These are phyloP conservation scores for Empidonax alnorum DNA, from an alignment of 2,113 vertebrate species.

Conservation along the genomic window DNA sequence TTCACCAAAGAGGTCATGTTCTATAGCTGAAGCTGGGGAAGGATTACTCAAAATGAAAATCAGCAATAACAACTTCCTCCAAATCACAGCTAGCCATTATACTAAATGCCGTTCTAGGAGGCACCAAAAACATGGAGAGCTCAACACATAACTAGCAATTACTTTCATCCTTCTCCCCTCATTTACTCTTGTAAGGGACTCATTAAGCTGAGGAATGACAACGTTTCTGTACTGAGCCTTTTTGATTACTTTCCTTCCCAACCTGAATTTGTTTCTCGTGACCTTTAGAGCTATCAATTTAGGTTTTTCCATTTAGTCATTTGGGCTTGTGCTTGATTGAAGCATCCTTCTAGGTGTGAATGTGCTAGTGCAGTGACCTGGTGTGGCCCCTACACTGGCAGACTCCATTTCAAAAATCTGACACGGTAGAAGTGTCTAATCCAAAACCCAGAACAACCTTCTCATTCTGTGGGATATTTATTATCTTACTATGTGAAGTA, in stretches of 20 bases:
- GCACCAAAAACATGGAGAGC: not conserved
- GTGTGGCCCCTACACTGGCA: not conserved
- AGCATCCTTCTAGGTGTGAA: not conserved
- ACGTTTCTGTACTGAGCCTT: conserved; percentile 4
- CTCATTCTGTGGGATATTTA: not conserved
- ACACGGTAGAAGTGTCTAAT: not conserved
- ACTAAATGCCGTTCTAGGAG: not conserved
- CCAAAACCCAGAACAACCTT: not conserved
- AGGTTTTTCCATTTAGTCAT: conserved; percentile 42
- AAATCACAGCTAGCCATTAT: not conserved
- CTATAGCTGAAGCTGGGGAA: not conserved
- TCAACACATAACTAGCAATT: conserved; percentile 60
- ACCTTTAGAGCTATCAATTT: conserved; percentile 71
- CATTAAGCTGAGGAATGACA: conserved; percentile 67
- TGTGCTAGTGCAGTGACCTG: not conserved
- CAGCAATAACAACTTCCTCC: not conserved
- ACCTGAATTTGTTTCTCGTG: conserved; percentile 67
- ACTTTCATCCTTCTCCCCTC: conserved; percentile 65
- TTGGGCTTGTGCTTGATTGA: conserved; percentile 59
- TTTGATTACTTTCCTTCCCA: conserved; percentile 68
- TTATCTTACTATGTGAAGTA: not conserved
- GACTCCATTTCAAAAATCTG: not conserved
- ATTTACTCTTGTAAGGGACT: conserved; percentile 71
- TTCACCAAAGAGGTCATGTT: not conserved
- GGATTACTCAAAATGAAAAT: not conserved